phyloP scores from a whole-genome alignment of 2,888 invertebrate species.

The Leptothorax acervorum region DNA sequence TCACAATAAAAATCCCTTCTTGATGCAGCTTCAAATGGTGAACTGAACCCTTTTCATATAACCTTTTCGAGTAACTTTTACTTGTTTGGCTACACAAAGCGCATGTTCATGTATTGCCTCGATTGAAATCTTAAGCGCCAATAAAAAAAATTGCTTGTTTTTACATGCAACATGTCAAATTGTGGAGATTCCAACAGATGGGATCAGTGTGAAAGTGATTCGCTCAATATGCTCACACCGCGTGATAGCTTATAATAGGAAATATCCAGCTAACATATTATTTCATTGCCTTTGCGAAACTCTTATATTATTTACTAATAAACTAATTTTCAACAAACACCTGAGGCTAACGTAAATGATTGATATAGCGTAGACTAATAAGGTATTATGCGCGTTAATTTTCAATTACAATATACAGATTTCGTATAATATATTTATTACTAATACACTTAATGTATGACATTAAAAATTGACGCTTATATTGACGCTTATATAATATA shows the following conservation, averaged over 20 bases:
- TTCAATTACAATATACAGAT: conserved; percentile 64
- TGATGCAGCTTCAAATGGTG: conserved; percentile 85
- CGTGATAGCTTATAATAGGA: conserved; percentile 1
- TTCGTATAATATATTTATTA: conserved; percentile 72
- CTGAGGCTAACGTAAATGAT: conserved; percentile 10
- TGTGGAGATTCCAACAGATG: conserved; percentile 54
- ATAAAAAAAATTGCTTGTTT: conserved; percentile 67
- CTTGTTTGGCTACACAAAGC: conserved; percentile 71
- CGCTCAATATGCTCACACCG: background rate
- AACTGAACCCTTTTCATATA: conserved; percentile 85
- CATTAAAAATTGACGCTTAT: conserved; percentile 68
- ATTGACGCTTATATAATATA: conserved; percentile 63
- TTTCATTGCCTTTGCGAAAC: background rate
- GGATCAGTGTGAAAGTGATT: conserved; percentile 9
- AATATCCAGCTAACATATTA: conserved; percentile 20
- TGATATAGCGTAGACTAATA: conserved; percentile 50
- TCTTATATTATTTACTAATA: conserved; percentile 11
- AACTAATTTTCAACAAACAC: conserved; percentile 17
- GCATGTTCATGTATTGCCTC: conserved; percentile 65
- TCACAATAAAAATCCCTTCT: conserved; percentile 83
- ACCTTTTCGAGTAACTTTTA: conserved; percentile 60
- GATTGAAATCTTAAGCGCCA: conserved; percentile 65
- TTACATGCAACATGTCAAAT: conserved; percentile 74
- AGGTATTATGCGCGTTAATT: conserved; percentile 58
- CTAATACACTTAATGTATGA: conserved; percentile 63